Evolutionary conservation across 2,113 vertebrate species (phyloP).

Genomic region (Callospermophilus lateralis): DNA sequence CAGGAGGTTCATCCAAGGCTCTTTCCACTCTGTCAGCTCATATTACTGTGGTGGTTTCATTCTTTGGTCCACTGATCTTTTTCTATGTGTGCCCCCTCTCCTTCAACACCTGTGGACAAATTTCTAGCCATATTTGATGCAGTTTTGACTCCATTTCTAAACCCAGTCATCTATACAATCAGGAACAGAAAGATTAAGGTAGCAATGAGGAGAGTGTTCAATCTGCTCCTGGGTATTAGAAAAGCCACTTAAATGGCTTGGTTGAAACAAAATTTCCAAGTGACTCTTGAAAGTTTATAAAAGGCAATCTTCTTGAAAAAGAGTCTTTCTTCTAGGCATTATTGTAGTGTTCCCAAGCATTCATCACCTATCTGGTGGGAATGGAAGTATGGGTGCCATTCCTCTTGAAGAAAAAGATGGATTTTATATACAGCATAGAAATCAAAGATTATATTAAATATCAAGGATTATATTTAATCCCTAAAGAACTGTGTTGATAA

Average conservation of each 20-base stretch:
- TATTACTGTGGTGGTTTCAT: slow-evolving; percentile 53
- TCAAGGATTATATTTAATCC: background rate
- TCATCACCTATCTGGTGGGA: background rate
- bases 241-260: slow-evolving; percentile 6
- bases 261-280: background rate
- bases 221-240: background rate
- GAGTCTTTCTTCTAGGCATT: background rate
- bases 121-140: slow-evolving; percentile 77
- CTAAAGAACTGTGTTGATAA: background rate
- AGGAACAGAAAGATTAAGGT: slow-evolving; percentile 69
- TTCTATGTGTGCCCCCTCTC: slow-evolving; percentile 65
- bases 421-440: background rate
- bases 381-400: background rate
- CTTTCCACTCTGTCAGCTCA: slow-evolving; percentile 56
- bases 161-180: slow-evolving; percentile 74
- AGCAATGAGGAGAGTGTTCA: slow-evolving; percentile 51
- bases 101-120: slow-evolving; percentile 58
- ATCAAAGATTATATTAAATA: background rate
- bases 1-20: slow-evolving; percentile 34
- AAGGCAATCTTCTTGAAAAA: background rate
- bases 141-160: slow-evolving; percentile 71
- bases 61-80: slow-evolving; percentile 64
- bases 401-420: background rate
- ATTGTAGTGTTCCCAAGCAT: background rate
- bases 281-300: background rate